Base-by-base conservation (phyloP, 2,113 vertebrate genomes). In the Trematocara nigrifrons region DNA sequence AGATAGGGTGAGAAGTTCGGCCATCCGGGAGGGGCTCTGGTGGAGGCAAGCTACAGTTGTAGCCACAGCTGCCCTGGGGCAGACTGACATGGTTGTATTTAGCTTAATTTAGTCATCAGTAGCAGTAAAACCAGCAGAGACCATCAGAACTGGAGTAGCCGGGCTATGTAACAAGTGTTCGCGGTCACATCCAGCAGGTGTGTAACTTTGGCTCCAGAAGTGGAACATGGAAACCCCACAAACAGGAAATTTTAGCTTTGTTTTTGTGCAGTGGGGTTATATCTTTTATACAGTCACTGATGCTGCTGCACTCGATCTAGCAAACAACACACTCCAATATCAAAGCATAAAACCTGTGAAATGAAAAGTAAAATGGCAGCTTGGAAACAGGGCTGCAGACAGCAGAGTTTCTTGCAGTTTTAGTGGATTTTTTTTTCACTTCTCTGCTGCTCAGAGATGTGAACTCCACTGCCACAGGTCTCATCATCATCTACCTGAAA, bases 311-410 rank as follows among this genome's bases (percentile, higher is more conserved):
- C 26, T 59, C 5, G 8, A 59, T 16, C 56, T 59, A 59, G 8
- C 56, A 59, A 59, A 59, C 29, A 33, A 6, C 1, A 0, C 8
- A 18, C 29, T 59, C 29, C 18, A 10, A 18, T 18, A 18, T 59
- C 29, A 59, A 33, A 59, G 5, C 56, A 59, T 33, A 33, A 59
- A 33, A 59, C 56, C 56, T 59, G 56, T 59, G 15, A 59, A 33
- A 33, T 59, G 56, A 59, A 1, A 2, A 59, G 15, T 59, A 33
- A 33, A 33, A 61, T 61, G 8, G 29, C 29, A 18, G 57, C 29
- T 2, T 61, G 57, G 57, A 61, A 33, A 18, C 57, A 1, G 15
- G 57, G 29, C 5, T 33, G 5, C 29, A 33, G 15, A 61, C 29
- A 33, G 54, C 12, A 57, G 12, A 29, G 5, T 33, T 61, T 61